Base-by-base conservation (phyloP, 1,140 invertebrate genomes). In the Drosophila rhopaloa region DNA sequence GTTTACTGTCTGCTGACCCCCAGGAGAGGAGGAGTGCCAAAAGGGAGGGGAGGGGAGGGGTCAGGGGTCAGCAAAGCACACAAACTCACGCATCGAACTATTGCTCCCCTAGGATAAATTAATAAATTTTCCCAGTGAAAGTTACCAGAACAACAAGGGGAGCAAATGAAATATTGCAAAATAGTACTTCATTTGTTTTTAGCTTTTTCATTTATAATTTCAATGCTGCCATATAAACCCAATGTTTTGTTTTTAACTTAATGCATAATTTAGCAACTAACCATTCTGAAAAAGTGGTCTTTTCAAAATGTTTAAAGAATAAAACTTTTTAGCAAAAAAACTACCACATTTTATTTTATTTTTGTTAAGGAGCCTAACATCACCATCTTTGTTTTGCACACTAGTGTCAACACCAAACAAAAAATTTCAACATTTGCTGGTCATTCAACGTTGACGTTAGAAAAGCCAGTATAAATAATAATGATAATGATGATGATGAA, bases 81-180 rank as follows among this genome's bases (percentile, higher is more conserved):
- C 40, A 58, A 46, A 38, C 70, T 66, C 44, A 79, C 46, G 61
- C 82, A 77, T 55, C 75, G 65, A 86, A 86, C 83, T 86, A 88
- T 88, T 80, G 84, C 83, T 88, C 83, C 83, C 83, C 65, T 63
- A 88, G 83, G 83, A 88, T 88, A 89, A 88, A 88, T 88, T 88
- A 88, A 88, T 89, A 88, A 83, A 88, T 88, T 88, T 88, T 88
- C 72, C 65, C 44, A 67, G 83, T 73, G 73, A 77, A 80, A 88
- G 79, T 80, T 80, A 58, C 65, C 51, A 38, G 40, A 79, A 65
- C 51, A 55, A 44, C 54, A n/a, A 50, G 61, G 51, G 53, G 62
- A 44, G 35, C 50, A 48, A 47, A 72, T 38, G 40, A 74, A 72
- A 37, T 53, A 70, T 40, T 37, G 47, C 32, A 68, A 16, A 37